These are phyloP conservation scores for Stenolophus ochropezus DNA, from an alignment of 2,888 invertebrate species.

Conservation along the genomic window DNA sequence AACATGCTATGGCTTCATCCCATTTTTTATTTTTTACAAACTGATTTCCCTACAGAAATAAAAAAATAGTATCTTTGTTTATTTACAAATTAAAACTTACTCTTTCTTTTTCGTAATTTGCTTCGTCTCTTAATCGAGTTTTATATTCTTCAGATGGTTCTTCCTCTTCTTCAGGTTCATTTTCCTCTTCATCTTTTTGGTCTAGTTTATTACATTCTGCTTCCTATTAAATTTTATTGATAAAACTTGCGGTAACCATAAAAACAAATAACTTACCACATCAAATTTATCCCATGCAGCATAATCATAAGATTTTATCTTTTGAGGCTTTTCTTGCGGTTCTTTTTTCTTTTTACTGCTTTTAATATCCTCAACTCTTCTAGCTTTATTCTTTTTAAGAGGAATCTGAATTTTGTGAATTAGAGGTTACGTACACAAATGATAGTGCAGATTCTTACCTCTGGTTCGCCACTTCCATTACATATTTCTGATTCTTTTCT, in stretches of 20 bases:
- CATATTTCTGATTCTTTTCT: slow-evolving; percentile 78
- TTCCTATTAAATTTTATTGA: slow-evolving; percentile 70
- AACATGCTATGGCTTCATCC: slow-evolving; percentile 89
- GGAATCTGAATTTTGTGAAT: slow-evolving; percentile 16
- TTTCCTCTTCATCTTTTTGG: slow-evolving; percentile 74
- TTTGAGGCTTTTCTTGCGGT: slow-evolving; percentile 64
- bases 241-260: slow-evolving; percentile 32
- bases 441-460: background rate
- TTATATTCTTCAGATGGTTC: slow-evolving; percentile 75
- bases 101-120: slow-evolving; percentile 82
- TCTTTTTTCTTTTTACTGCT: slow-evolving; percentile 56
- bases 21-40: slow-evolving; percentile 87
- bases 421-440: slow-evolving; percentile 2
- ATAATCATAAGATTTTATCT: slow-evolving; percentile 81
- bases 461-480: slow-evolving; percentile 2
- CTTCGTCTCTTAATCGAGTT: slow-evolving; percentile 77
- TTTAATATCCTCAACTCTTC: slow-evolving; percentile 58
- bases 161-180: slow-evolving; percentile 65
- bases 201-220: slow-evolving; percentile 81
- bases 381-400: slow-evolving; percentile 52
- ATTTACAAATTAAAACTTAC: slow-evolving; percentile 72
- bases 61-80: slow-evolving; percentile 65
- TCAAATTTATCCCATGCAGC: slow-evolving; percentile 87
- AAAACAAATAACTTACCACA: slow-evolving; percentile 75
- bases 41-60: slow-evolving; percentile 82